Percentiles rank a stretch among this genome's conserved stretches.
Conservation (phyloP, 2,888 invertebrate species). For the Apotomis capreana region DNA sequence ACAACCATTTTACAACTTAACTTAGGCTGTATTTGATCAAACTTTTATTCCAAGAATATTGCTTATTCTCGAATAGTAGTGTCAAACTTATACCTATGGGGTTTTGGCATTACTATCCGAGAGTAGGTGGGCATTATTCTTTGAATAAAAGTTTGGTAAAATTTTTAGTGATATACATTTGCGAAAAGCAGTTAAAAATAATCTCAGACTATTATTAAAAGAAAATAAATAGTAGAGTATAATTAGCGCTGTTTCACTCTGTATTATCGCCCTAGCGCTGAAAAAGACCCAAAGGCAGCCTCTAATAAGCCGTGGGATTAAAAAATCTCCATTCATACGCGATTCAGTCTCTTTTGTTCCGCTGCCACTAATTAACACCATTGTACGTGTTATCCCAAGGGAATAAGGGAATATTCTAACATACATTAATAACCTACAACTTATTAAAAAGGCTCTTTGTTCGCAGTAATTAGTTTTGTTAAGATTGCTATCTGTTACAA, state of each 20-base stretch:
- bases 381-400: conserved; percentile 9
- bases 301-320: conserved; percentile 18
- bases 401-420: conserved; percentile 13
- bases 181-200: conserved; percentile 12
- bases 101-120: too few relatives aligned
- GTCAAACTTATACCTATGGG: too few relatives aligned
- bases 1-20: too few relatives aligned
- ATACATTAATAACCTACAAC: conserved; percentile 17
- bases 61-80: too few relatives aligned
- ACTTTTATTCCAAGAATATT: too few relatives aligned
- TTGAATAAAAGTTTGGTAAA: too few relatives aligned
- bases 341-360: conserved; percentile 17
- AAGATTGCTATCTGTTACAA: conserved; percentile 30
- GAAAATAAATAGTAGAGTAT: background rate
- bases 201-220: background rate
- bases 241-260: background rate
- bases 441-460: conserved; percentile 31
- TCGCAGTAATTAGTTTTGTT: conserved; percentile 29
- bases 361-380: conserved; percentile 32
- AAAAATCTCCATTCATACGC: conserved; percentile 25
- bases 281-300: conserved; percentile 15
- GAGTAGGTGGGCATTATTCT: too few relatives aligned
- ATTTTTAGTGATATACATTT: background rate
- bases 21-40: too few relatives aligned
- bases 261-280: conserved; percentile 12